Conservation (phyloP, 2,888 invertebrate genomes). For the Diloba caeruleocephala region DNA sequence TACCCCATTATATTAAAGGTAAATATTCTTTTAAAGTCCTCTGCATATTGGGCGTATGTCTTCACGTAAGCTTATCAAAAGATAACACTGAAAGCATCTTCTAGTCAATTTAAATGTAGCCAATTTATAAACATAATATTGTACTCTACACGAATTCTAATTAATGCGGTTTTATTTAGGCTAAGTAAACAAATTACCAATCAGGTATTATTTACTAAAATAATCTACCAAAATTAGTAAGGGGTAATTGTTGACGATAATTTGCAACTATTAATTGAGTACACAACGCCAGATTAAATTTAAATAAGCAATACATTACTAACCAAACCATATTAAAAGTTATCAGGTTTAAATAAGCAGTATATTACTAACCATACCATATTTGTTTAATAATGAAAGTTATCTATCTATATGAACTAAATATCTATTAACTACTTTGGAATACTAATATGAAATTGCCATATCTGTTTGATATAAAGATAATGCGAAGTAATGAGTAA, state of each 20-base stretch:
- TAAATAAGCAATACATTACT: constrained; percentile 2
- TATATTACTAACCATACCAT: neutral
- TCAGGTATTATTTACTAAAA: constrained; percentile 33
- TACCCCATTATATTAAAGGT: no score
- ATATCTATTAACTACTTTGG: constrained; percentile 7
- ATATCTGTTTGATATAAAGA: no score
- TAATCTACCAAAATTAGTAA: constrained; percentile 28
- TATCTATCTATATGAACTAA: no score
- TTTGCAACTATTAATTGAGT: constrained; percentile 21
- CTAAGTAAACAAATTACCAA: constrained; percentile 39
- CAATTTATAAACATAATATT: constrained; percentile 9
- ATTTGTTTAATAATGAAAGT: constrained; percentile 1
- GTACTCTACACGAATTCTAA: neutral
- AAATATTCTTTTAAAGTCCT: no score
- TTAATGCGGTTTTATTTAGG: constrained; percentile 33
- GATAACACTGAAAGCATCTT: no score
- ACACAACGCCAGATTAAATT: constrained; percentile 14
- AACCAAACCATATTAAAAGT: constrained; percentile 3
- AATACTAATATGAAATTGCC: no score
- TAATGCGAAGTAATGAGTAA: no score
- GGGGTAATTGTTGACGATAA: constrained; percentile 24
- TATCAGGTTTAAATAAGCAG: neutral
- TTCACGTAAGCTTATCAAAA: no score
- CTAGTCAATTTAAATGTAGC: neutral
- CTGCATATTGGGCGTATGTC: no score